Evolutionary conservation across 2,888 invertebrate species (phyloP).

Genomic region (Eristalis pertinax): DNA sequence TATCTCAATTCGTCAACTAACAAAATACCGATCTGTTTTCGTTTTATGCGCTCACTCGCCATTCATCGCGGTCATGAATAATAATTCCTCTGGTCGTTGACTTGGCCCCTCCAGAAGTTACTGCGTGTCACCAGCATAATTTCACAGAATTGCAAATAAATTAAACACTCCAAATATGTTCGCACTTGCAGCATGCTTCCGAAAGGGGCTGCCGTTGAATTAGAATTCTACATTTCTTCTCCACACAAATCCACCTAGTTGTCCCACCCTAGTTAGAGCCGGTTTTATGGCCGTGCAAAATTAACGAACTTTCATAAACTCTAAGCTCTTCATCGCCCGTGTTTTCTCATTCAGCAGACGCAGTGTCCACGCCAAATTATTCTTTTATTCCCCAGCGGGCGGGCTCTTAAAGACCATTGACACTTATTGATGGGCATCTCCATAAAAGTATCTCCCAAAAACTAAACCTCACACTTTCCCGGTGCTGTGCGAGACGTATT

Average conservation of each 20-base stretch:
- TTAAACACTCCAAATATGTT: not conserved
- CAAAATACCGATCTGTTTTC: too few relatives aligned
- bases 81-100: not conserved
- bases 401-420: not conserved
- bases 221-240: not conserved
- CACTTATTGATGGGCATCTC: not conserved
- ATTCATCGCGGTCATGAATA: not conserved
- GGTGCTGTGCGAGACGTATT: not conserved
- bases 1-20: too few relatives aligned
- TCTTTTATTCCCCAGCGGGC: not conserved
- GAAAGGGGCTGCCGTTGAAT: not conserved
- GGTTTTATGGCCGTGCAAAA: not conserved
- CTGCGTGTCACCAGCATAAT: too few relatives aligned
- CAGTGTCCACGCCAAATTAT: not conserved
- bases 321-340: not conserved
- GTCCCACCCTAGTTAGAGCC: not conserved
- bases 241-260: not conserved
- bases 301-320: not conserved
- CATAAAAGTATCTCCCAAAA: not conserved
- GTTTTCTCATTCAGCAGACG: not conserved
- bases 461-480: not conserved
- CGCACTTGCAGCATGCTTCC: too few relatives aligned
- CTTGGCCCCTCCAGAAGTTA: not conserved
- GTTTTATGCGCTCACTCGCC: not conserved
- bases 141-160: too few relatives aligned